Evolutionary conservation across 2,797 vertebrate genomes (phyloP).

Genomic region (Poecilia velifera): DNA sequence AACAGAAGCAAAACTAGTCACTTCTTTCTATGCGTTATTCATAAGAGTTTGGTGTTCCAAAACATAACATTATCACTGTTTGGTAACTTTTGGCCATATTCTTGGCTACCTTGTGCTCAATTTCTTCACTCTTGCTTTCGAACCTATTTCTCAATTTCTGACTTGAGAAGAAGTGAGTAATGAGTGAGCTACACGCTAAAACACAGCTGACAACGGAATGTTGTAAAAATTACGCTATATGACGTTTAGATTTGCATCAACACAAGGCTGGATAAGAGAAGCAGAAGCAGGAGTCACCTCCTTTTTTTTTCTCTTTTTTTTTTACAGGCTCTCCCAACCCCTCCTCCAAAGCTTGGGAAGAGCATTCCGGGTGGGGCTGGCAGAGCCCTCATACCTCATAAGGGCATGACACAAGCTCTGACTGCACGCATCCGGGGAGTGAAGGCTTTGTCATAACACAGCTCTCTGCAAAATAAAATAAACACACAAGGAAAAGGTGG

Average conservation of each 20-base stretch:
- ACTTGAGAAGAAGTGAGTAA: background rate
- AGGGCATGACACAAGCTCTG: conserved; percentile 80
- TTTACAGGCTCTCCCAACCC: conserved; percentile 32
- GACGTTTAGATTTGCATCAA: conserved; percentile 49
- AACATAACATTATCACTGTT: background rate
- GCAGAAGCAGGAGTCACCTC: conserved; percentile 65
- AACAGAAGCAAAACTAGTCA: background rate
- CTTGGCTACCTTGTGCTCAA: background rate
- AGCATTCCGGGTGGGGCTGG: conserved; percentile 65
- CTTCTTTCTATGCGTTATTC: background rate
- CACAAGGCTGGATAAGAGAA: conserved; percentile 54
- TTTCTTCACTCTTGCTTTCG: background rate
- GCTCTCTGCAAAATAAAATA: conserved; percentile 75
- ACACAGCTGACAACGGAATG: background rate
- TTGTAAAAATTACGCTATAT: background rate
- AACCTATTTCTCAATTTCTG: background rate
- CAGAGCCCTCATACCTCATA: conserved; percentile 77
- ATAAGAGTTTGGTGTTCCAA: background rate
- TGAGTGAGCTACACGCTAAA: background rate
- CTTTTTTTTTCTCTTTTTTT: conserved; percentile 12
- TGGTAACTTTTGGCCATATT: background rate
- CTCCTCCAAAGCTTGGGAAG: conserved; percentile 54
- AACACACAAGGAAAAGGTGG: conserved; percentile 64
- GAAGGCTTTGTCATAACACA: conserved; percentile 78
- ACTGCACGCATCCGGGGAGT: conserved; percentile 76